These are phyloP conservation scores for Hippolais icterina DNA, from an alignment of 2,113 vertebrate genomes.

Conservation along the genomic window DNA sequence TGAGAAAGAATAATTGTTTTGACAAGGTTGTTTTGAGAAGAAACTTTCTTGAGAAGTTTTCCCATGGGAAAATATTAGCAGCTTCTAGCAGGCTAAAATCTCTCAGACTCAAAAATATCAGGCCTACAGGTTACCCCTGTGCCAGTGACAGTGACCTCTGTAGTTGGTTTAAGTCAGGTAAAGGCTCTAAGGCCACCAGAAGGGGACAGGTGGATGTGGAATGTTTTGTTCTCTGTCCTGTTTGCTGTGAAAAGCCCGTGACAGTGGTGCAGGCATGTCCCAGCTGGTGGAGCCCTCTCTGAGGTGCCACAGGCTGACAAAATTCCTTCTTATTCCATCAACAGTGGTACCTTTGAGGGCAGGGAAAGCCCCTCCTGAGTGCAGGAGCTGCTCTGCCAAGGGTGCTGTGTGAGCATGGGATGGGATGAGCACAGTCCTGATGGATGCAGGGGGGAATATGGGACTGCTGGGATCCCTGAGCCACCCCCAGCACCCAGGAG, in stretches of 20 bases:
- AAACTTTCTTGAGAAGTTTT: too few relatives aligned
- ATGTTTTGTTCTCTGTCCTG: background rate
- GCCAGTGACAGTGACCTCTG: background rate
- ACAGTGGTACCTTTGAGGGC: background rate
- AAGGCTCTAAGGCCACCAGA: background rate
- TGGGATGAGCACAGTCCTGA: rapidly evolving
- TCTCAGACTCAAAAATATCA: too few relatives aligned
- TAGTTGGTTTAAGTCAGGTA: background rate
- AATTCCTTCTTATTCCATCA: background rate
- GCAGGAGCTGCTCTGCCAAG: background rate
- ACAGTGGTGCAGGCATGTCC: background rate
- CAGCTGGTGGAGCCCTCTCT: background rate
- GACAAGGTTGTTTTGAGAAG: too few relatives aligned
- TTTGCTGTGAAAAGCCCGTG: background rate
- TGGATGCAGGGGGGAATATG: rapidly evolving
- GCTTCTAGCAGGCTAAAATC: too few relatives aligned
- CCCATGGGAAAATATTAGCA: too few relatives aligned
- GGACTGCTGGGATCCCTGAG: background rate
- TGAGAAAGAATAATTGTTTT: too few relatives aligned
- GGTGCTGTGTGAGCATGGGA: rapidly evolving
- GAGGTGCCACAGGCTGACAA: background rate
- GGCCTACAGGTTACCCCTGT: background rate
- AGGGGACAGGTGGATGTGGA: background rate
- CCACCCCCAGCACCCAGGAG: background rate
- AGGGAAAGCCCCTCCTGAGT: background rate